phyloP scores from a whole-genome alignment of 2,797 vertebrate genomes.

The Alca torda region DNA sequence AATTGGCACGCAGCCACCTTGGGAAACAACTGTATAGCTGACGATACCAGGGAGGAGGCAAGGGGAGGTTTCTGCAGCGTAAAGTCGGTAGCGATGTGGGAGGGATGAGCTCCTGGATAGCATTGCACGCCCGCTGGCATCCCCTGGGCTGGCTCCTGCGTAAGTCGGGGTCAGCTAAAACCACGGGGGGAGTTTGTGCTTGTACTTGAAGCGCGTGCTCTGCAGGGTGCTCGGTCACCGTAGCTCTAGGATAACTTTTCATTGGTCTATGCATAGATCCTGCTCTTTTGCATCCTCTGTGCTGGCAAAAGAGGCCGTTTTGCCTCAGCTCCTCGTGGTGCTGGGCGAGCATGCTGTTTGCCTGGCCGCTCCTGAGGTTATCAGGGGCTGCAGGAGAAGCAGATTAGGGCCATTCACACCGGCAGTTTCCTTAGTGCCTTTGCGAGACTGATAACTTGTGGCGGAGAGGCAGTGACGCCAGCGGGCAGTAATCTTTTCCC shows the following conservation, averaged over 20 bases:
- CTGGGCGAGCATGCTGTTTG: neutral
- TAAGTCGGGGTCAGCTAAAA: neutral
- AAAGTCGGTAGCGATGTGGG: neutral
- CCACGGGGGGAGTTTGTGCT: accelerated
- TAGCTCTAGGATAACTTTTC: neutral
- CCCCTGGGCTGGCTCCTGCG: neutral
- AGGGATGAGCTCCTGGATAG: neutral
- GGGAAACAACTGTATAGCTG: neutral
- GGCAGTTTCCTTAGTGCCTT: conserved; percentile 22
- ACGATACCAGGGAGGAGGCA: neutral
- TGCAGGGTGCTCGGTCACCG: accelerated
- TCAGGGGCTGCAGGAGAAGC: neutral
- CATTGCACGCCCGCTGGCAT: accelerated
- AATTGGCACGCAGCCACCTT: neutral
- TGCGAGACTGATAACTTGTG: neutral
- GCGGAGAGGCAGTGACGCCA: conserved; percentile 20
- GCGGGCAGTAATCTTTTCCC: neutral
- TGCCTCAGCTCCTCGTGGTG: neutral
- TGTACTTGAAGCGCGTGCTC: neutral
- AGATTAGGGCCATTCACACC: conserved; percentile 51
- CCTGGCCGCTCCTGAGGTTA: neutral
- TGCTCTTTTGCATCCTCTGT: neutral
- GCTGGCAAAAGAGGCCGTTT: neutral
- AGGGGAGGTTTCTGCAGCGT: neutral
- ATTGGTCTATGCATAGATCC: accelerated